A percentile compares a stretch with the other conserved stretches of the same genome.
phyloP scores from a whole-genome alignment of 2,888 invertebrate genomes.

The Platerodrilus igneus region DNA sequence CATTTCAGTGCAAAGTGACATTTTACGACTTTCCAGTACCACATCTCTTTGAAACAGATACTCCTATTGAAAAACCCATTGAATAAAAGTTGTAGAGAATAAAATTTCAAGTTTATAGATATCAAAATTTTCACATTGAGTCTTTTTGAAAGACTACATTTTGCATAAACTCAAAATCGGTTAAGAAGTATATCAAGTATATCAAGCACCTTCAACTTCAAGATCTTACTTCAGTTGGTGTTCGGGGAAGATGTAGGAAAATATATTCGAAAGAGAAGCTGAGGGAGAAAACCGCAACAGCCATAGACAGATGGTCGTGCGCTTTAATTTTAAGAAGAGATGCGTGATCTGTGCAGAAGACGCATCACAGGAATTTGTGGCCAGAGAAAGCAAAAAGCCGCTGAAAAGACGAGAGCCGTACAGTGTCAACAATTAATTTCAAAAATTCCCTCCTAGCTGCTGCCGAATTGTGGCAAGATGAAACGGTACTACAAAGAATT shows the following conservation, averaged over 20 bases:
- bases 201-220: neutral
- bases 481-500: neutral
- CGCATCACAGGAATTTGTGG: constrained; percentile 5
- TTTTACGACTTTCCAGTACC: too few relatives aligned
- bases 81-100: too few relatives aligned
- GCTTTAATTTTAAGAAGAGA: constrained; percentile 6
- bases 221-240: constrained; percentile 1
- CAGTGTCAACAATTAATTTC: too few relatives aligned
- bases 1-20: constrained; percentile 1
- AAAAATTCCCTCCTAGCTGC: too few relatives aligned
- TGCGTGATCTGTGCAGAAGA: constrained; percentile 6
- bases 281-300: constrained; percentile 4
- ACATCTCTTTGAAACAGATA: too few relatives aligned
- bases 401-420: neutral
- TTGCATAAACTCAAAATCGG: too few relatives aligned
- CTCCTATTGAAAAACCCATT: too few relatives aligned
- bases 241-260: constrained; percentile 6
- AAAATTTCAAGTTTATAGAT: too few relatives aligned
- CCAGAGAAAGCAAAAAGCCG: constrained; percentile 5
- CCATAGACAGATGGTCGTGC: neutral
- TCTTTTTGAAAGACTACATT: too few relatives aligned
- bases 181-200: neutral
- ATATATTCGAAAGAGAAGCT: constrained; percentile 5
- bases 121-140: too few relatives aligned
- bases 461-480: constrained; percentile 4